These are phyloP conservation scores for Leptodactylus fallax DNA, from an alignment of 2,797 vertebrate genomes.

Conservation along the genomic window DNA sequence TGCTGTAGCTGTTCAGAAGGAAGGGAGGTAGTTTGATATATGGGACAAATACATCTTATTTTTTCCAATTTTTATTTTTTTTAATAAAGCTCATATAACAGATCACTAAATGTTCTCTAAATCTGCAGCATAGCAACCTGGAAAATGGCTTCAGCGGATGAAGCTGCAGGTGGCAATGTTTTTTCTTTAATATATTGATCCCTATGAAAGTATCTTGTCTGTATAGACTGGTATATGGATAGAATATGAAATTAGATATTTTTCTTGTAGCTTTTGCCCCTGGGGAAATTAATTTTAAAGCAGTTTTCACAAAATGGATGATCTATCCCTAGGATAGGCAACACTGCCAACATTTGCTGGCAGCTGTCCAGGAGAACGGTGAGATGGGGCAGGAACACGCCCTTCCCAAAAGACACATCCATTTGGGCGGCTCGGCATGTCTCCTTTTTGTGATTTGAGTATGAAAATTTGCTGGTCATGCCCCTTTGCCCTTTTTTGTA, in stretches of 20 bases:
- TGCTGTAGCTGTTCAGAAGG: not conserved
- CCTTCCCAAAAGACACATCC: too few relatives aligned
- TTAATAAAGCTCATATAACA: slow-evolving; percentile 6
- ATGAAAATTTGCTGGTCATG: too few relatives aligned
- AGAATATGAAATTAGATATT: not conserved
- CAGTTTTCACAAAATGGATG: too few relatives aligned
- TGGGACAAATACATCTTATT: slow-evolving; percentile 8
- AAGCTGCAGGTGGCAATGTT: not conserved
- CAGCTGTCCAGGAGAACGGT: too few relatives aligned
- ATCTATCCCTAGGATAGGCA: too few relatives aligned
- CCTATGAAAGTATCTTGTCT: not conserved
- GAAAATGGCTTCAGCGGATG: not conserved
- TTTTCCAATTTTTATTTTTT: not conserved
- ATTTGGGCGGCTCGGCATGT: too few relatives aligned
- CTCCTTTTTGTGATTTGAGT: too few relatives aligned
- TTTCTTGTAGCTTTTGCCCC: not conserved
- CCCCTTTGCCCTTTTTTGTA: too few relatives aligned
- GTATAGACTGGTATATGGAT: not conserved
- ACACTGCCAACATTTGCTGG: too few relatives aligned
- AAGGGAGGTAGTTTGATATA: not conserved
- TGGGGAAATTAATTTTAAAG: too few relatives aligned
- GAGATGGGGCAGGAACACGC: too few relatives aligned
- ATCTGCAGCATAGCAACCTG: not conserved
- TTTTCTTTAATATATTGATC: not conserved
- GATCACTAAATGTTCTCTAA: not conserved